Percentiles rank a stretch among this genome's conserved stretches.
phyloP scores from a whole-genome alignment of 2,113 vertebrate genomes.

The Symphodus melops region DNA sequence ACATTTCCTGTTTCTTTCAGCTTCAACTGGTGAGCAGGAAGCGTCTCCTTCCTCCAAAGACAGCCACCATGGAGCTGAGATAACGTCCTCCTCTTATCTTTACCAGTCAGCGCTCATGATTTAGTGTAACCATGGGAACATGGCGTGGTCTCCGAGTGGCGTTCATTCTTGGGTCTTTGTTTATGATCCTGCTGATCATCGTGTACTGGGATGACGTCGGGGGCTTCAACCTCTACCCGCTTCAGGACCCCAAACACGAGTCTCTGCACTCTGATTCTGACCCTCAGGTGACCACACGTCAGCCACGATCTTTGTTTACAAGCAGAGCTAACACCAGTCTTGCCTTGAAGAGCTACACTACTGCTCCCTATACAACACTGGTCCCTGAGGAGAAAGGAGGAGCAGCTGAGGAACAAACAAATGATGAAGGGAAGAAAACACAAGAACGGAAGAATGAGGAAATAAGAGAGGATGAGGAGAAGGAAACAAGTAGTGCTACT shows the following conservation, averaged over 20 bases:
- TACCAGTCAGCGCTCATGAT: constrained; percentile 26
- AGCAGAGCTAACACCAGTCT: not conserved
- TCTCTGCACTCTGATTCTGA: not conserved
- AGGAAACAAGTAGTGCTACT: not conserved
- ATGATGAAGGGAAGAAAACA: constrained; percentile 12
- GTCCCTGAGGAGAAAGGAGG: not conserved
- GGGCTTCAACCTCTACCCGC: constrained; percentile 61
- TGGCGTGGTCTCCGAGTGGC: constrained; percentile 65
- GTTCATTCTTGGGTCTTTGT: constrained; percentile 72
- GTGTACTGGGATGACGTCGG: constrained; percentile 78
- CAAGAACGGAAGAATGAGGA: constrained; percentile 19
- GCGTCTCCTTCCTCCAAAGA: constrained; percentile 40
- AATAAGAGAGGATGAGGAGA: constrained; percentile 10
- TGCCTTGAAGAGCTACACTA: not conserved
- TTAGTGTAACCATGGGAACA: constrained; percentile 54
- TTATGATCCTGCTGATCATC: constrained; percentile 76
- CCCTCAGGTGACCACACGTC: not conserved
- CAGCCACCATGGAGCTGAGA: constrained; percentile 57
- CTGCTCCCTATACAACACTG: not conserved
- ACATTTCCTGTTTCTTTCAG: constrained; percentile 57
- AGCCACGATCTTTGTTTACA: not conserved
- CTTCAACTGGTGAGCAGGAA: constrained; percentile 50
- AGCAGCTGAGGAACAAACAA: not conserved
- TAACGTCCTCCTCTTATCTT: constrained; percentile 42
- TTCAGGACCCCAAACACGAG: constrained; percentile 50